Percentiles rank a stretch among this genome's conserved stretches.
These are phyloP conservation scores for Spatula clypeata DNA, from an alignment of 2,797 vertebrate species.

Conservation along the genomic window DNA sequence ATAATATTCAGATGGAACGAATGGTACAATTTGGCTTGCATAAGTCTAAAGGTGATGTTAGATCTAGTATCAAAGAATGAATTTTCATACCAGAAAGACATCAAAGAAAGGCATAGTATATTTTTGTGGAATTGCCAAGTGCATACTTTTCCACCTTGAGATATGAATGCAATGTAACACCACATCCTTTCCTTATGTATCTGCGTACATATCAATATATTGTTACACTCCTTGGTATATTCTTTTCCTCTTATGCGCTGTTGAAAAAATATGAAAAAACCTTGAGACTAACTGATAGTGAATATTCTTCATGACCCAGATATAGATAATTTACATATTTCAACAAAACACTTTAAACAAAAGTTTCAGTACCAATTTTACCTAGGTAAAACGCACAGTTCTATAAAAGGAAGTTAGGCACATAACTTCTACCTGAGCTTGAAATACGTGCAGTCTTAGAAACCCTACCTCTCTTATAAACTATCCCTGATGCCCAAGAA, in stretches of 20 bases:
- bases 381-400: background rate
- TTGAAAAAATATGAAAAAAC: background rate
- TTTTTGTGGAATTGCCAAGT: background rate
- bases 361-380: background rate
- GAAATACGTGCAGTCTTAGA: background rate
- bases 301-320: background rate
- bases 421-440: background rate
- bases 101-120: background rate
- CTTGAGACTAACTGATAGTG: background rate
- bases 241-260: background rate
- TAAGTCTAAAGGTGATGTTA: background rate
- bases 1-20: background rate
- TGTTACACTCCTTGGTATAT: background rate
- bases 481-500: background rate
- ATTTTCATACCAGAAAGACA: background rate
- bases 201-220: background rate
- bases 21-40: background rate
- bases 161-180: background rate
- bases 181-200: background rate
- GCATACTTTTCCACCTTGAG: background rate
- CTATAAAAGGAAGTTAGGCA: background rate
- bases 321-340: background rate
- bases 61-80: background rate
- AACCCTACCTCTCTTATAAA: background rate
- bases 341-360: background rate